These are phyloP conservation scores for Peromyscus maniculatus DNA, from an alignment of 2,113 vertebrate genomes.

Conservation along the genomic window DNA sequence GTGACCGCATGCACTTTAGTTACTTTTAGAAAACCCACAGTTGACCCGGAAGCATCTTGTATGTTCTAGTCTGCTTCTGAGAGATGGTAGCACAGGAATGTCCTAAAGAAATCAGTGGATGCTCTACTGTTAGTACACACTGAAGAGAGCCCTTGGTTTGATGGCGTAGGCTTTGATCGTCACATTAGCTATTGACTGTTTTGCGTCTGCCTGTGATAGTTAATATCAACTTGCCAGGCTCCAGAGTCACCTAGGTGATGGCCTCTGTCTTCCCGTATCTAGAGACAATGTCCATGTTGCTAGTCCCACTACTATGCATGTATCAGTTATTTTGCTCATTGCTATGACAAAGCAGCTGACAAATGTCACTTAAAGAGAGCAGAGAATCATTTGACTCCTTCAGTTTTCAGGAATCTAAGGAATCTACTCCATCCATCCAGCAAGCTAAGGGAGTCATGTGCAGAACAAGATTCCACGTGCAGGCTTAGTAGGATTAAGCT, in stretches of 20 bases:
- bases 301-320: background rate
- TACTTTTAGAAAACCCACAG: conserved; percentile 34
- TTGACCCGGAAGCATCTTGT: background rate
- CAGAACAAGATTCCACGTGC: background rate
- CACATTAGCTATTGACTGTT: background rate
- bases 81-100: background rate
- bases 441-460: background rate
- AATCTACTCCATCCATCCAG: too few relatives aligned
- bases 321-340: background rate
- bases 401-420: background rate
- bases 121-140: background rate
- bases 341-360: background rate
- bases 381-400: background rate
- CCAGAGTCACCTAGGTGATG: background rate
- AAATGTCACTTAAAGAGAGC: background rate
- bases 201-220: background rate
- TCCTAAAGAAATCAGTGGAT: background rate
- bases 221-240: background rate
- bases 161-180: background rate
- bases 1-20: background rate
- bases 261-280: too few relatives aligned
- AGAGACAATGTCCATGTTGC: background rate
- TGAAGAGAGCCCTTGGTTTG: background rate
- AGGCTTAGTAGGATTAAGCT: background rate
- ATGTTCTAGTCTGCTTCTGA: background rate